phyloP scores from a whole-genome alignment of 2,888 invertebrate genomes.

The Lamellibrachia satsuma region DNA sequence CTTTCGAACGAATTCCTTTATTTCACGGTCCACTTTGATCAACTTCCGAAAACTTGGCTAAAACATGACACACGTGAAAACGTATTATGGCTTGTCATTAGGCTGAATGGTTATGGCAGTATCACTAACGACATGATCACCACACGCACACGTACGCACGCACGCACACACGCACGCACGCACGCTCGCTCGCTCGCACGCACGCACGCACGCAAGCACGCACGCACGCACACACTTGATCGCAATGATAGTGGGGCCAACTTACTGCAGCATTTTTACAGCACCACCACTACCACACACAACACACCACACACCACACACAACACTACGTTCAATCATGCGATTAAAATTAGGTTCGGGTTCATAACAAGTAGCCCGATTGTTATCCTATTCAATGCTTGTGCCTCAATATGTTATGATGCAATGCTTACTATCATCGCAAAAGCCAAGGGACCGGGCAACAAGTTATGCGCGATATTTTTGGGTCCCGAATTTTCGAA shows the following conservation, averaged over 20 bases:
- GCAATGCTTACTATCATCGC: not conserved
- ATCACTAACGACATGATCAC: not conserved
- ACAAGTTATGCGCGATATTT: not conserved
- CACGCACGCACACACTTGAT: not conserved
- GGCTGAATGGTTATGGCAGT: not conserved
- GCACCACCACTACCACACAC: no score
- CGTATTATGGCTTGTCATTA: not conserved
- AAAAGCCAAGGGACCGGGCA: not conserved
- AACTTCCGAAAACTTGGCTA: not conserved
- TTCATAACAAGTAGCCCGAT: no score
- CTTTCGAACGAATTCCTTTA: not conserved
- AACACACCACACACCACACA: no score
- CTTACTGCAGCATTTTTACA: no score
- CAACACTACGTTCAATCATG: no score
- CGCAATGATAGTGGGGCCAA: no score
- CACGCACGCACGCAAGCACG: not conserved
- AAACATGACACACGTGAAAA: not conserved
- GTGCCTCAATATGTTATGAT: no score
- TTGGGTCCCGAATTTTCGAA: not conserved
- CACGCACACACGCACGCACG: not conserved
- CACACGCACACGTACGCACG: not conserved
- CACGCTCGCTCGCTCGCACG: not conserved
- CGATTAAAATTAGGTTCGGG: no score
- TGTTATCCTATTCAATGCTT: no score
- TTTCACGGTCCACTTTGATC: not conserved